A percentile compares a stretch with the other conserved stretches of the same genome.
These are phyloP conservation scores for Xiphorhynchus elegans DNA, from an alignment of 2,113 vertebrate species.

Conservation along the genomic window DNA sequence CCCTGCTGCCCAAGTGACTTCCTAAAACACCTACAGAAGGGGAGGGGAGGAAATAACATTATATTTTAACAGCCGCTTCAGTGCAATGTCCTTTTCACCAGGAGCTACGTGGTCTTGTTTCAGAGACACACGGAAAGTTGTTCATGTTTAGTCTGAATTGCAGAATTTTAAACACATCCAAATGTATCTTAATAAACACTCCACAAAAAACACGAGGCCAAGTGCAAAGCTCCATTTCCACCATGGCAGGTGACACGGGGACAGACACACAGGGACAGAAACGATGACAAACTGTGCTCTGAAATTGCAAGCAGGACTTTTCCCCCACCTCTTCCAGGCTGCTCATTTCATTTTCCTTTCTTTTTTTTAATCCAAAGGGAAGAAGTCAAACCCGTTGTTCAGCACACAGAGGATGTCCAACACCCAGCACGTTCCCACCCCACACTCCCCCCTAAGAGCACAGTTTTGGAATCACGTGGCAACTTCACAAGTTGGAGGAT, in stretches of 20 bases:
- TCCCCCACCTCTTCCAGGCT: neutral
- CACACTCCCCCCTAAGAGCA: neutral
- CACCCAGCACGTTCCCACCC: neutral
- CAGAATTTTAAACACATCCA: neutral
- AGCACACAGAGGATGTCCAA: neutral
- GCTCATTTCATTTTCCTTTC: neutral
- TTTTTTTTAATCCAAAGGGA: neutral
- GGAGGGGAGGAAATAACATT: neutral
- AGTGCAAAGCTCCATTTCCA: neutral
- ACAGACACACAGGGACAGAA: neutral
- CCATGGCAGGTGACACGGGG: neutral
- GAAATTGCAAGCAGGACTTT: neutral
- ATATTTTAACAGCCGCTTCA: neutral
- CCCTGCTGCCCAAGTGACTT: neutral
- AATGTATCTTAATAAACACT: neutral
- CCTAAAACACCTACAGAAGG: neutral
- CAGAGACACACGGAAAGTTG: neutral
- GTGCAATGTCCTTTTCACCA: neutral
- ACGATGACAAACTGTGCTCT: neutral
- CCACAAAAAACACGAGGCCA: neutral
- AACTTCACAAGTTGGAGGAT: neutral
- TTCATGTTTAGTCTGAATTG: neutral
- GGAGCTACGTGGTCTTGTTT: neutral
- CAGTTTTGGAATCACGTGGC: neutral
- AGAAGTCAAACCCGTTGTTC: neutral